Percentiles rank a stretch among this genome's conserved stretches.
Evolutionary conservation across 2,888 invertebrate genomes (phyloP).

Genomic region (Marronus borbonicus): DNA sequence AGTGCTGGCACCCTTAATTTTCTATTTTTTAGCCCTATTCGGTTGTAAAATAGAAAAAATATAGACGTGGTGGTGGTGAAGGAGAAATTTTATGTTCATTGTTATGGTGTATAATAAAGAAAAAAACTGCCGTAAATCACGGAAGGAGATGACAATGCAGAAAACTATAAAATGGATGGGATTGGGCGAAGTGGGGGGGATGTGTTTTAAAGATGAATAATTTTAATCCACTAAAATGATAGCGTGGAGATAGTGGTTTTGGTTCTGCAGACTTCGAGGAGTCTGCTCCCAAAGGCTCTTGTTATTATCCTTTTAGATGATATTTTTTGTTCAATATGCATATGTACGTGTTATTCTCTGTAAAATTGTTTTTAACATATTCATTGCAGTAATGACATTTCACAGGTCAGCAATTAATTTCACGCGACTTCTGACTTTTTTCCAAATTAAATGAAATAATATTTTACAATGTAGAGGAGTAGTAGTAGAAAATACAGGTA

Average conservation of each 20-base stretch:
- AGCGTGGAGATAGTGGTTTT: not conserved
- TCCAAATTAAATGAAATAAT: too few species aligned
- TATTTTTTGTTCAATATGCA: too few species aligned
- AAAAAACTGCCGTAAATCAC: not conserved
- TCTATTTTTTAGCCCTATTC: not conserved
- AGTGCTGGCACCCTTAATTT: slow-evolving; percentile 1
- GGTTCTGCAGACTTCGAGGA: too few species aligned
- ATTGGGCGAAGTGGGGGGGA: not conserved
- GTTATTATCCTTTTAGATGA: too few species aligned
- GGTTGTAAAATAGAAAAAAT: slow-evolving; percentile 17
- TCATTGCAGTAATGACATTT: too few species aligned
- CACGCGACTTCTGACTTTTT: too few species aligned
- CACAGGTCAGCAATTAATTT: too few species aligned
- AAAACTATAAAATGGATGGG: not conserved
- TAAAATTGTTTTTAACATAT: too few species aligned
- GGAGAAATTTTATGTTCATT: slow-evolving; percentile 2
- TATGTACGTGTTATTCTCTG: too few species aligned
- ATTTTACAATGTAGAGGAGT: too few species aligned
- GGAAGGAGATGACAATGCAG: not conserved
- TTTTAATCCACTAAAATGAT: not conserved
- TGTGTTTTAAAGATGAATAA: not conserved
- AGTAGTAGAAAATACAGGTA: too few species aligned
- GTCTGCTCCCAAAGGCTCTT: too few species aligned
- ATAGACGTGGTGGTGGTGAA: not conserved
- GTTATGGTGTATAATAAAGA: not conserved